phyloP scores from a whole-genome alignment of 2,797 vertebrate genomes.

The Micromesistius poutassou region DNA sequence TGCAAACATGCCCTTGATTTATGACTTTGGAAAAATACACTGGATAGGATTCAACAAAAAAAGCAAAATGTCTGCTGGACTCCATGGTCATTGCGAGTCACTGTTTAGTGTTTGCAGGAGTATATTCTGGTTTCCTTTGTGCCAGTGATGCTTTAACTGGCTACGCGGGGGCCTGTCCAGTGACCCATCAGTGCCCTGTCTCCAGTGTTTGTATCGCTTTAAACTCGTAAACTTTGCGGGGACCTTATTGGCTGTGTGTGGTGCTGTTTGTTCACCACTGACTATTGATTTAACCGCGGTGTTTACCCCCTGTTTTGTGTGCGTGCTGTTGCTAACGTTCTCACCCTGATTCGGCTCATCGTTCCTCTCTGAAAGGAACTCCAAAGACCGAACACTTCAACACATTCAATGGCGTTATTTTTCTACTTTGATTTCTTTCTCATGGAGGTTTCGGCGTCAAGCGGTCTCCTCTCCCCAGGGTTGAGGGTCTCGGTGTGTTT shows the following conservation, averaged over 20 bases:
- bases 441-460: too few relatives aligned
- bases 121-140: too few relatives aligned
- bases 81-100: neutral
- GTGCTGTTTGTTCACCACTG: neutral
- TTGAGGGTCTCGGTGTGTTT: too few relatives aligned
- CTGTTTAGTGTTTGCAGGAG: neutral
- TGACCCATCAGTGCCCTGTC: slow-evolving; percentile 32
- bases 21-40: neutral
- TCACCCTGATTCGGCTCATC: neutral
- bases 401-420: neutral
- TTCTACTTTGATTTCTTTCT: too few relatives aligned
- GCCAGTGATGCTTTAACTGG: too few relatives aligned
- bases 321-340: neutral
- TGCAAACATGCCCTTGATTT: neutral
- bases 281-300: neutral
- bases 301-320: neutral
- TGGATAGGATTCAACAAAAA: neutral
- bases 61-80: neutral
- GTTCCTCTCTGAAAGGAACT: neutral
- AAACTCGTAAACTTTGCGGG: slow-evolving; percentile 1
- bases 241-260: neutral
- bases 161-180: neutral
- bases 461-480: too few relatives aligned
- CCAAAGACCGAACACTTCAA: neutral
- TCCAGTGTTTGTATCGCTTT: slow-evolving; percentile 34